Conservation (phyloP, 2,888 invertebrate genomes). For the Conus canariensis region DNA sequence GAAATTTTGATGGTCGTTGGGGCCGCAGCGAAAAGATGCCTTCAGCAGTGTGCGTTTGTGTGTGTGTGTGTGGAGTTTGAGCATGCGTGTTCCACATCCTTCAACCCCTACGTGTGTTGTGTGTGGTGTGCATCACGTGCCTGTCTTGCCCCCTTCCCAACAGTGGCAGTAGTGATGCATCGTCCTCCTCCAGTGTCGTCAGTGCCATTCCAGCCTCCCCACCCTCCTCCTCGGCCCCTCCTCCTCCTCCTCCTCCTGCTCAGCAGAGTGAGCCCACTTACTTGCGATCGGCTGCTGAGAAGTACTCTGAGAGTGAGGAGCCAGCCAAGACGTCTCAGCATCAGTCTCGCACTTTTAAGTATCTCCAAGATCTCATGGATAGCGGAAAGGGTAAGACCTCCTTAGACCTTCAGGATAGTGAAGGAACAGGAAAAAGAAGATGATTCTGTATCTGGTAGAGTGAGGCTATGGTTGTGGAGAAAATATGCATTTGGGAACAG, state of each 20-base stretch:
- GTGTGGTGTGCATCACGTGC: conserved; percentile 26
- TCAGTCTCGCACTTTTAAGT: conserved; percentile 74
- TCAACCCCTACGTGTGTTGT: neutral
- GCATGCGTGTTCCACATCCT: neutral
- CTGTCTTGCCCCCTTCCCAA: conserved; percentile 12
- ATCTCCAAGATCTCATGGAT: conserved; percentile 69
- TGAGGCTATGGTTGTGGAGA: too few species aligned
- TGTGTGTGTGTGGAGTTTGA: neutral
- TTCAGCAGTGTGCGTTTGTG: neutral
- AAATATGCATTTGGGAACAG: too few species aligned
- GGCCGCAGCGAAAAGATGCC: neutral
- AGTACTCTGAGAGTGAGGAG: conserved; percentile 69
- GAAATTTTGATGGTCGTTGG: too few species aligned
- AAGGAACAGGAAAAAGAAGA: too few species aligned
- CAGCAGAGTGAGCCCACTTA: neutral
- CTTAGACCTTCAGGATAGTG: neutral
- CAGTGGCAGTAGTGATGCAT: conserved; percentile 36
- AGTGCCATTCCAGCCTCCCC: conserved; percentile 23
- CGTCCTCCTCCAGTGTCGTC: conserved; percentile 9
- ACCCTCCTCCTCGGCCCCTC: neutral
- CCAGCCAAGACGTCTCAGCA: conserved; percentile 57
- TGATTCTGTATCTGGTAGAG: too few species aligned
- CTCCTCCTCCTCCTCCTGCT: neutral
- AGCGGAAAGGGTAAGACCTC: conserved; percentile 69
- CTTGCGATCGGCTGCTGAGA: conserved; percentile 57